These are phyloP conservation scores for Kuschelorhynchus macadamiae DNA, from an alignment of 2,888 invertebrate genomes.

Conservation along the genomic window DNA sequence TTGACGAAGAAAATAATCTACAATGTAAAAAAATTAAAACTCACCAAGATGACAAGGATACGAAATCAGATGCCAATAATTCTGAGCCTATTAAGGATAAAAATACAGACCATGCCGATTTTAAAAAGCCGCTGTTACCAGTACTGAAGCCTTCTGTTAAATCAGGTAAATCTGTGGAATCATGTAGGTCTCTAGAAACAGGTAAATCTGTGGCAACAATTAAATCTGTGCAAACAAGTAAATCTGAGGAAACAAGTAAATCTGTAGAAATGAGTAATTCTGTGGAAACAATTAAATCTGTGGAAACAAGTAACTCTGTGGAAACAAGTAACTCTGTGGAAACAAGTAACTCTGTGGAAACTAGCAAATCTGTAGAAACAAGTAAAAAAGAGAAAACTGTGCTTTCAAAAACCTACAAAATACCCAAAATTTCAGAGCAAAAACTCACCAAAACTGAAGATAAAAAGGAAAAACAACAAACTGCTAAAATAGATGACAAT, in stretches of 20 bases:
- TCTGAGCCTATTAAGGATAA: neutral
- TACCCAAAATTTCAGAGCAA: slow-evolving; percentile 9
- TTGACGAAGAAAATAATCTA: neutral
- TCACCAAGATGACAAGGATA: neutral
- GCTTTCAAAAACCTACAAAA: slow-evolving; percentile 12
- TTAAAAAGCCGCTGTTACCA: slow-evolving; percentile 15
- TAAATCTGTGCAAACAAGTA: too few relatives aligned
- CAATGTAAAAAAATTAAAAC: neutral
- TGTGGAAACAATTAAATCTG: too few relatives aligned
- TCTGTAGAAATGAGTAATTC: too few relatives aligned
- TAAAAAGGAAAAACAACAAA: neutral
- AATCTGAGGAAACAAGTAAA: too few relatives aligned
- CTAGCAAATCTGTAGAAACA: too few relatives aligned
- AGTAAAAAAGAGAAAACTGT: neutral
- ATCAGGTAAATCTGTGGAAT: too few relatives aligned
- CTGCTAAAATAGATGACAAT: neutral
- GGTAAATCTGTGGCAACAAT: too few relatives aligned
- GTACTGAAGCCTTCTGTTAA: neutral
- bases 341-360: too few relatives aligned
- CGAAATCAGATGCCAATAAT: neutral
- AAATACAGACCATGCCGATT: neutral
- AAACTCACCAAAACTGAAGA: neutral
- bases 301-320: too few relatives aligned
- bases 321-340: too few relatives aligned
- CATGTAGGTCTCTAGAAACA: too few relatives aligned